Percentiles rank a stretch among this genome's conserved stretches.
These are phyloP conservation scores for Amphimallon solstitiale DNA, from an alignment of 2,888 invertebrate species.

Conservation along the genomic window DNA sequence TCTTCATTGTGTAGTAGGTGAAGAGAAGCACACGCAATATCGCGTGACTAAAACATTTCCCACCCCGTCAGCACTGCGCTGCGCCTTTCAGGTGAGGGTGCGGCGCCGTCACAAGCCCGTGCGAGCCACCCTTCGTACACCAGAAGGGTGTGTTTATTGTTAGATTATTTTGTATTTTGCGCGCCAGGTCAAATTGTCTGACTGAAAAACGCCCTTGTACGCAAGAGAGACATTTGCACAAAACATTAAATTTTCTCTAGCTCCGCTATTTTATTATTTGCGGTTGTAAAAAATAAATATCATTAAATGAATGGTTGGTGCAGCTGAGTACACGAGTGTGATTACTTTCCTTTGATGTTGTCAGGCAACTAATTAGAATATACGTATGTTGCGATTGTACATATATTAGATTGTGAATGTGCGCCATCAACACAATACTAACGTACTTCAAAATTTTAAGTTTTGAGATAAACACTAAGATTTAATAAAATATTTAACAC, in stretches of 20 bases:
- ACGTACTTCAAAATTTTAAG: too few relatives aligned
- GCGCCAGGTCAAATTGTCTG: constrained; percentile 29
- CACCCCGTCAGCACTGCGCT: constrained; percentile 48
- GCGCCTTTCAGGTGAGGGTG: constrained; percentile 62
- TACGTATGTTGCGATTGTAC: too few relatives aligned
- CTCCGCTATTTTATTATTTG: constrained; percentile 11
- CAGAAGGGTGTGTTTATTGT: constrained; percentile 39
- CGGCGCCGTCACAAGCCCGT: constrained; percentile 41
- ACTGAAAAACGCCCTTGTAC: constrained; percentile 27
- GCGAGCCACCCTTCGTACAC: constrained; percentile 26
- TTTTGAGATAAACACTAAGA: too few relatives aligned
- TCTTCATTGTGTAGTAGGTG: constrained; percentile 41
- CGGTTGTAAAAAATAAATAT: constrained; percentile 13
- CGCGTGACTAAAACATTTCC: constrained; percentile 49
- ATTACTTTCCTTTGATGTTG: background rate
- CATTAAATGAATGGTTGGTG: background rate
- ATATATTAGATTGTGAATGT: too few relatives aligned
- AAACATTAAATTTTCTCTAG: constrained; percentile 19
- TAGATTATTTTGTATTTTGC: constrained; percentile 34
- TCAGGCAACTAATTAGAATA: too few relatives aligned
- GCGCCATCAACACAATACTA: too few relatives aligned
- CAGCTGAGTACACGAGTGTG: background rate
- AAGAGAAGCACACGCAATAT: constrained; percentile 45
- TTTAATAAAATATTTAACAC: too few relatives aligned
- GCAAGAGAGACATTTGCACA: constrained; percentile 3